Conservation (phyloP, 2,888 invertebrate genomes). For the Acleris cristana region DNA sequence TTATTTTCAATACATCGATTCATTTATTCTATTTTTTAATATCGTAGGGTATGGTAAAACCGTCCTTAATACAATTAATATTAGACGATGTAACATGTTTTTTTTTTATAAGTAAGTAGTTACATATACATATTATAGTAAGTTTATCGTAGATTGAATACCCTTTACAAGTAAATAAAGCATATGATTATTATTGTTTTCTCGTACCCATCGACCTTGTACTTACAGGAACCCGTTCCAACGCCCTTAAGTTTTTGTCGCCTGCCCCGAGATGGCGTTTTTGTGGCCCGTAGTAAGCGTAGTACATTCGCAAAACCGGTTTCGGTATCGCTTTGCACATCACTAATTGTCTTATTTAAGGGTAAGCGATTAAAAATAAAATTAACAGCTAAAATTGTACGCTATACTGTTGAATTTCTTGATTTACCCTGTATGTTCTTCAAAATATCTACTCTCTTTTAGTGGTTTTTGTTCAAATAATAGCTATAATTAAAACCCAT, state of each 20-base stretch:
- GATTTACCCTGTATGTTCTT: too few relatives aligned
- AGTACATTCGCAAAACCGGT: conserved; percentile 34
- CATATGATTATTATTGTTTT: conserved; percentile 25
- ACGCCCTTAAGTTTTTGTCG: conserved; percentile 34
- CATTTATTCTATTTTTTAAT: background rate
- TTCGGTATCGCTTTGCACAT: conserved; percentile 34
- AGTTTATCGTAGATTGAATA: too few relatives aligned
- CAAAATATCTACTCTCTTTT: too few relatives aligned
- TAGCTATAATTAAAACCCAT: too few relatives aligned
- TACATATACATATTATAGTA: too few relatives aligned
- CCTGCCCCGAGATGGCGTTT: conserved; percentile 11
- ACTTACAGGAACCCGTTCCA: conserved; percentile 17
- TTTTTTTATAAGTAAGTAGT: too few relatives aligned
- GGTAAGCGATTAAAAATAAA: conserved; percentile 20
- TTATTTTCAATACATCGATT: background rate
- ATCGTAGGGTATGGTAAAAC: background rate
- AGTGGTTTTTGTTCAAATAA: too few relatives aligned
- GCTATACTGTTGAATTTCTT: too few relatives aligned
- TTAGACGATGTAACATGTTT: too few relatives aligned
- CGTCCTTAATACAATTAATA: too few relatives aligned
- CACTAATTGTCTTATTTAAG: conserved; percentile 37
- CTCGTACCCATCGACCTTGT: conserved; percentile 23
- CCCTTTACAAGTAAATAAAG: background rate
- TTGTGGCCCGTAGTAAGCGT: conserved; percentile 32
- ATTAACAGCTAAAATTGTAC: background rate